A percentile compares a stretch with the other conserved stretches of the same genome.
Evolutionary conservation across 2,113 vertebrate genomes (phyloP).

Genomic region (Stictonetta naevosa): DNA sequence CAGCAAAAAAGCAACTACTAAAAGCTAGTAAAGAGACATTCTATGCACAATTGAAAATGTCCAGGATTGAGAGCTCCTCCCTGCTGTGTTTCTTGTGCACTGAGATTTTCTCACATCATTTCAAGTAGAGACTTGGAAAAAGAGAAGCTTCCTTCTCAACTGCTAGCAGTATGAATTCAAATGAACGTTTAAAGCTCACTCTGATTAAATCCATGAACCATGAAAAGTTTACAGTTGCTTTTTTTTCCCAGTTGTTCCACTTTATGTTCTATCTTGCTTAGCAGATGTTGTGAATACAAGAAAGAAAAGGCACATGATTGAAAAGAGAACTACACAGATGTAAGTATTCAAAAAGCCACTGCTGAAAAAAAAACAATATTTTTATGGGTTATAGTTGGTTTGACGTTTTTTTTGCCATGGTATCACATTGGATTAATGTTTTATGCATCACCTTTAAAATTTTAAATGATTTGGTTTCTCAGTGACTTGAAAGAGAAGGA

Average conservation of each 20-base stretch:
- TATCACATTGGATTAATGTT: neutral
- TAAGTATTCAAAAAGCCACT: slow-evolving; percentile 34
- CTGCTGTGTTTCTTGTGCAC: neutral
- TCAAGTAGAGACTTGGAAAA: neutral
- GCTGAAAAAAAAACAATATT: neutral
- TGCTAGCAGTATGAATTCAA: neutral
- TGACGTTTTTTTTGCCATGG: neutral
- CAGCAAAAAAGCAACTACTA: neutral
- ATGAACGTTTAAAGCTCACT: neutral
- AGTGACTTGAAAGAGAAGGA: slow-evolving; percentile 45
- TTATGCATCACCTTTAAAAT: slow-evolving; percentile 39
- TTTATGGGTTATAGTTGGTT: slow-evolving; percentile 1
- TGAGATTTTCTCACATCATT: neutral
- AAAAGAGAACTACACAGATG: neutral
- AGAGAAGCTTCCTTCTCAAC: neutral
- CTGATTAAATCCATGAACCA: neutral
- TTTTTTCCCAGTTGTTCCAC: neutral
- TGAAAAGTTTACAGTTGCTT: neutral
- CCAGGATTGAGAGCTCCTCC: neutral
- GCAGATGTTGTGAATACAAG: neutral
- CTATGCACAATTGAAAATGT: neutral
- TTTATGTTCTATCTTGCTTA: neutral
- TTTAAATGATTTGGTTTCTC: slow-evolving; percentile 37
- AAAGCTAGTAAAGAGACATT: neutral
- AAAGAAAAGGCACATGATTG: neutral